Evolutionary conservation across 2,797 vertebrate genomes (phyloP).

Genomic region (Eulemur albifrons): DNA sequence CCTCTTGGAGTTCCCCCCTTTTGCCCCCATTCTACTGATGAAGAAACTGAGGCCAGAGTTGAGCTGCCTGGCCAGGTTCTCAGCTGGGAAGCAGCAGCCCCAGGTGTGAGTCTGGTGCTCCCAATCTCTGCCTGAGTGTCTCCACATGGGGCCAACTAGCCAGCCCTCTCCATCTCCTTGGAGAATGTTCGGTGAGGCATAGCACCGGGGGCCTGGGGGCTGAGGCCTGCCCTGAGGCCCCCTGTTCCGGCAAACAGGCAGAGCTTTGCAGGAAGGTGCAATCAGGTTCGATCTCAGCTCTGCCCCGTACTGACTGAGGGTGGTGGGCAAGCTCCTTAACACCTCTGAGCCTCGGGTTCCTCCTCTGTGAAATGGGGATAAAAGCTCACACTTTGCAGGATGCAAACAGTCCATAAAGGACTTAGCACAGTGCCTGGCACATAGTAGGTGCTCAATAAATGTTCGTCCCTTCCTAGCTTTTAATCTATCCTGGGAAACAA

Average conservation of each 20-base stretch:
- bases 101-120: accelerated
- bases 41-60: background rate
- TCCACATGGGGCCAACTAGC: background rate
- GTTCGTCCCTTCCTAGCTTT: background rate
- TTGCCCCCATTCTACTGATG: background rate
- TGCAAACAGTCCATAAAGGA: background rate
- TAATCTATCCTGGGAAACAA: background rate
- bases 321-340: background rate
- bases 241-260: background rate
- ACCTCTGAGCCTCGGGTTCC: background rate
- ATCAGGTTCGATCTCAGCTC: background rate
- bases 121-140: background rate
- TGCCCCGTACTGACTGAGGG: background rate
- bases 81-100: background rate
- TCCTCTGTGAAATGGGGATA: background rate
- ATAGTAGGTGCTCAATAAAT: background rate
- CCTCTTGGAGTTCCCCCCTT: background rate
- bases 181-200: background rate
- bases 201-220: background rate
- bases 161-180: background rate
- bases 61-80: background rate
- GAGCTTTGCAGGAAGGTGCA: background rate
- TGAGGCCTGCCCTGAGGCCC: background rate
- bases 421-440: background rate
- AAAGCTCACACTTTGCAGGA: background rate